Percentiles rank a stretch among this genome's conserved stretches.
Conservation (phyloP, 2,888 invertebrate species). For the Eupithecia centaureata region DNA sequence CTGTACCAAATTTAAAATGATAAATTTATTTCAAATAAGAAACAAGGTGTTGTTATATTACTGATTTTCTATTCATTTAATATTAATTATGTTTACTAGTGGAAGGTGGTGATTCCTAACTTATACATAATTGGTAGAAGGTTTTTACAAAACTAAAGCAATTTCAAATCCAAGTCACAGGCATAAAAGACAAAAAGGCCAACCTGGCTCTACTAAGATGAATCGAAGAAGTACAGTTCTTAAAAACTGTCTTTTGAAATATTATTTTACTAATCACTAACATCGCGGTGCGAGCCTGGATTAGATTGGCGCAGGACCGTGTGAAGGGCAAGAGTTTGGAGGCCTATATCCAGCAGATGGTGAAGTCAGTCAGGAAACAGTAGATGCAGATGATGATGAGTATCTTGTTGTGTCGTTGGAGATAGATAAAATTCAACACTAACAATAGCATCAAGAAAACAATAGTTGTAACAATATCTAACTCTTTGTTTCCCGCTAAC, state of each 20-base stretch:
- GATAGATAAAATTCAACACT: constrained; percentile 27
- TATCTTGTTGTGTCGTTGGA: not conserved
- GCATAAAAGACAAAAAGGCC: not conserved
- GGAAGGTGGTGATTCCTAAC: not conserved
- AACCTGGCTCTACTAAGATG: not conserved
- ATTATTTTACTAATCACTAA: not conserved
- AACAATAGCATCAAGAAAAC: not conserved
- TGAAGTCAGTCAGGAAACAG: too few relatives aligned
- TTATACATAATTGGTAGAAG: not conserved
- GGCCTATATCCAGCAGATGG: too few relatives aligned
- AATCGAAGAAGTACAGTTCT: not conserved
- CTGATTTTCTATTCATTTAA: too few relatives aligned
- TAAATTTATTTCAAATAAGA: too few relatives aligned
- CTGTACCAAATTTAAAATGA: too few relatives aligned
- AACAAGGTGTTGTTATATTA: too few relatives aligned
- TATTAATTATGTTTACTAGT: too few relatives aligned
- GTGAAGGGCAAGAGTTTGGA: too few relatives aligned
- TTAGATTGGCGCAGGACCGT: too few relatives aligned
- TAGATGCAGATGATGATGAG: too few relatives aligned
- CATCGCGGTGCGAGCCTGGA: too few relatives aligned
- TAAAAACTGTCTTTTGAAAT: not conserved
- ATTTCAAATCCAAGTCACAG: not conserved
- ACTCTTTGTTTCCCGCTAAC: constrained; percentile 69
- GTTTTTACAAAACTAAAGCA: not conserved
- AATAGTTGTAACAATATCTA: not conserved